Evolutionary conservation across 1,140 invertebrate species (phyloP).

Genomic region (Marisa cornuarietis): DNA sequence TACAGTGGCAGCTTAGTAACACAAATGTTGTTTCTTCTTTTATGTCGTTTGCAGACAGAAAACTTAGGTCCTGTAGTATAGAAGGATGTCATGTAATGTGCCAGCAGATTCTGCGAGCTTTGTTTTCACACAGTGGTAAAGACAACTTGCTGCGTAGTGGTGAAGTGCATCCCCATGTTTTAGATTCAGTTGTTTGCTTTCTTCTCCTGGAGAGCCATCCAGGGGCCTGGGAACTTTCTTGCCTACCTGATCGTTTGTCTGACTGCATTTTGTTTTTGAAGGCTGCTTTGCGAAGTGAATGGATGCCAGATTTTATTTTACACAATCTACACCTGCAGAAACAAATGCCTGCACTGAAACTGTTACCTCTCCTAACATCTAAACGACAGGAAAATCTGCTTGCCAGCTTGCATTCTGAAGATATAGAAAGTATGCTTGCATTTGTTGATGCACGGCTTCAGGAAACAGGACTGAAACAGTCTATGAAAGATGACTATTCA

Average conservation of each 20-base stretch:
- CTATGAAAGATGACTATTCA: conserved; percentile 55
- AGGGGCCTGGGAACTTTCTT: conserved; percentile 43
- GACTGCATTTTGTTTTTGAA: conserved; percentile 51
- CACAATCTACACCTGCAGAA: conserved; percentile 51
- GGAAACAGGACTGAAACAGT: conserved; percentile 45
- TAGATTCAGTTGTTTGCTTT: conserved; percentile 49
- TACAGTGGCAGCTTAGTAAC: conserved; percentile 45
- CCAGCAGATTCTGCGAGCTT: conserved; percentile 44
- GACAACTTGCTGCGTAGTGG: conserved; percentile 45
- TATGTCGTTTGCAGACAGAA: conserved; percentile 29
- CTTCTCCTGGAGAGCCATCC: conserved; percentile 50
- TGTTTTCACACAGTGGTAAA: conserved; percentile 42
- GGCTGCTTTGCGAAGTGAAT: conserved; percentile 38
- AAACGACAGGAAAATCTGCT: conserved; percentile 51
- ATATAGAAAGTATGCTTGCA: conserved; percentile 39
- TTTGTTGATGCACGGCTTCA: conserved; percentile 44
- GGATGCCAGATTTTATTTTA: conserved; percentile 52
- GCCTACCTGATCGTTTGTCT: conserved; percentile 48
- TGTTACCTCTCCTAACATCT: conserved; percentile 33
- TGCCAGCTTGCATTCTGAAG: conserved; percentile 34
- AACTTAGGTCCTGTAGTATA: conserved; percentile 32
- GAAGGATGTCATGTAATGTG: conserved; percentile 44
- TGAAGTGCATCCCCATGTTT: conserved; percentile 38
- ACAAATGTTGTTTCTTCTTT: conserved; percentile 39
- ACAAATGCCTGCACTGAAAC: conserved; percentile 44